A percentile compares a stretch with the other conserved stretches of the same genome.
Evolutionary conservation across 2,113 vertebrate genomes (phyloP).

Genomic region (Muscicapa adusta): DNA sequence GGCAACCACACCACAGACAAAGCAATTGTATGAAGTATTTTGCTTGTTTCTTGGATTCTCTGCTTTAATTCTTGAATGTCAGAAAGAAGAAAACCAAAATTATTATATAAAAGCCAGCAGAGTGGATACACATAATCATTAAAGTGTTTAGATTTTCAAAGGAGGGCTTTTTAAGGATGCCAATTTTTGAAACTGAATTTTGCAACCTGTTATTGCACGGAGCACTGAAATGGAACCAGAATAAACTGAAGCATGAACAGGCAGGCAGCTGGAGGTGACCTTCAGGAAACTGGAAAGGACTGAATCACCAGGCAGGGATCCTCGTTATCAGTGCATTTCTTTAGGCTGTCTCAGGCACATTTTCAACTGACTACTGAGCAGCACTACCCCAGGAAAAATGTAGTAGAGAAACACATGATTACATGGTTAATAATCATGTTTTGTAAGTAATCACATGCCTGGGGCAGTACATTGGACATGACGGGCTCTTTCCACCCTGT

Average conservation of each 20-base stretch:
- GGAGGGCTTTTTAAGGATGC: neutral
- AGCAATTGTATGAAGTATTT: neutral
- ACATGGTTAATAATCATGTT: neutral
- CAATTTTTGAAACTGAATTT: neutral
- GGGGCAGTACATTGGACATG: neutral
- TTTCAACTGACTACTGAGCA: neutral
- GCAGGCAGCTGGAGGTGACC: slow-evolving; percentile 27
- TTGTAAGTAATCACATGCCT: neutral
- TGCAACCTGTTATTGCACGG: neutral
- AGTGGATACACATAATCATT: neutral
- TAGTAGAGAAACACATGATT: neutral
- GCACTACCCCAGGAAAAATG: neutral
- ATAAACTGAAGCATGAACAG: neutral
- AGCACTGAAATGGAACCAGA: neutral
- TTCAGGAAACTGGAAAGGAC: neutral
- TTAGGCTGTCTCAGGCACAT: neutral
- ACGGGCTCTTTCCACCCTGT: neutral
- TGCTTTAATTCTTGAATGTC: neutral
- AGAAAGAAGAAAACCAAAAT: slow-evolving; percentile 6
- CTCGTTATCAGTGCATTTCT: neutral
- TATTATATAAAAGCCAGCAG: neutral
- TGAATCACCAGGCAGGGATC: neutral
- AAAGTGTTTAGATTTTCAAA: neutral
- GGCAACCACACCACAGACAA: neutral
- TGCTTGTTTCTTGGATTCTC: neutral